Evolutionary conservation across 2,113 vertebrate genomes (phyloP).

Genomic region (Pseudois nayaur): DNA sequence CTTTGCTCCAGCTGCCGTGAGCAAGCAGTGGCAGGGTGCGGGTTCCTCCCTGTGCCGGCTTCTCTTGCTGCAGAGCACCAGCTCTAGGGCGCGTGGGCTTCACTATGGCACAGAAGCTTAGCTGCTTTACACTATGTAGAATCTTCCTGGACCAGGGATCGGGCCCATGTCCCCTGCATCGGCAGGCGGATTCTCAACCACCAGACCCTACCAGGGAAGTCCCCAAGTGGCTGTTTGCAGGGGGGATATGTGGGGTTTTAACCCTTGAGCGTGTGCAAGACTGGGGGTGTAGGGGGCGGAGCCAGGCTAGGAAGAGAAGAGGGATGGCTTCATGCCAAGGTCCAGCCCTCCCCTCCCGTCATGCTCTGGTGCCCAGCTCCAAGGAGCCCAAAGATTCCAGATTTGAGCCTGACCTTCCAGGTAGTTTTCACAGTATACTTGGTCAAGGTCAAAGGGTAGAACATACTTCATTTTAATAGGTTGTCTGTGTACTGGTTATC

Average conservation of each 20-base stretch:
- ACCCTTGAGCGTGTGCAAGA: accelerated
- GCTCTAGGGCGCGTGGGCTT: accelerated
- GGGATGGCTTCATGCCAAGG: neutral
- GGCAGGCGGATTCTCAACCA: neutral
- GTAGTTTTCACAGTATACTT: neutral
- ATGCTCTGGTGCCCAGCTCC: neutral
- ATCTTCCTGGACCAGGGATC: neutral
- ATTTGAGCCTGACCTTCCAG: neutral
- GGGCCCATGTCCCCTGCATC: neutral
- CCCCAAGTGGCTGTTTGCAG: neutral
- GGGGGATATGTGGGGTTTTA: neutral
- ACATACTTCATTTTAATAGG: neutral
- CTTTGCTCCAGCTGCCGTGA: neutral
- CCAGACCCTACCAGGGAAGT: neutral
- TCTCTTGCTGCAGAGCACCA: neutral
- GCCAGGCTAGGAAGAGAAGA: neutral
- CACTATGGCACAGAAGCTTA: neutral
- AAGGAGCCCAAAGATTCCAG: neutral
- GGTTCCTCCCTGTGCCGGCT: neutral
- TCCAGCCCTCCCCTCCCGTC: no score
- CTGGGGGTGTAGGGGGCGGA: neutral
- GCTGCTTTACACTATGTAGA: neutral
- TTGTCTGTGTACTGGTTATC: neutral
- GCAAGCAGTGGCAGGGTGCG: neutral
- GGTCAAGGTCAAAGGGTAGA: neutral